Evolutionary conservation across 2,797 vertebrate species (phyloP).

Genomic region (Chloroceryle amazona): DNA sequence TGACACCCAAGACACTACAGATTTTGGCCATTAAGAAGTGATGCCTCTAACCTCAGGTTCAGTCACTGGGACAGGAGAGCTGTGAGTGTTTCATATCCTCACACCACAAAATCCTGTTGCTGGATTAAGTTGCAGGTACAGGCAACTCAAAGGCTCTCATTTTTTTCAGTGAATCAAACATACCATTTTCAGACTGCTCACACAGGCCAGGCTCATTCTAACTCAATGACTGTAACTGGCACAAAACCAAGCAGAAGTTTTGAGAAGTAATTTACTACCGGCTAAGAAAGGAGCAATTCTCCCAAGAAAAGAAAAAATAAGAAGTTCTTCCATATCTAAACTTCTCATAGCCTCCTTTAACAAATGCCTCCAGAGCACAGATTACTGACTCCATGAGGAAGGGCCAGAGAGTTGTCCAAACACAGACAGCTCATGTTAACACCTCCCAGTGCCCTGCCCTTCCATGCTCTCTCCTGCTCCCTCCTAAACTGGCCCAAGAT

Average conservation of each 20-base stretch:
- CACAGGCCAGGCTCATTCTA: neutral
- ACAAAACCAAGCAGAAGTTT: neutral
- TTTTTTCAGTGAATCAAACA: neutral
- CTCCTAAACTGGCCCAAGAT: neutral
- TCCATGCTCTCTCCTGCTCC: neutral
- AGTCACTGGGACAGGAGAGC: neutral
- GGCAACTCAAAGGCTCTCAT: neutral
- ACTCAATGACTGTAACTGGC: neutral
- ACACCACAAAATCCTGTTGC: neutral
- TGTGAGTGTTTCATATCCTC: neutral
- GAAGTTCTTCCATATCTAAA: neutral
- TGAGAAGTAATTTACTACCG: neutral
- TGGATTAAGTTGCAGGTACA: neutral
- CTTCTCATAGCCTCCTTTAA: neutral
- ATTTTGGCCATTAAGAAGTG: neutral
- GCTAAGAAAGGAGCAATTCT: neutral
- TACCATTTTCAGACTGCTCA: neutral
- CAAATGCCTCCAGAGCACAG: neutral
- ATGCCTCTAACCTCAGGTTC: rapidly evolving
- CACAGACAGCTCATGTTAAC: neutral
- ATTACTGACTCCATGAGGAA: neutral
- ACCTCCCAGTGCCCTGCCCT: neutral
- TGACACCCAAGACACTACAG: neutral
- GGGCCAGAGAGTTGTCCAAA: neutral
- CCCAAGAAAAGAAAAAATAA: neutral